These are phyloP conservation scores for Geothlypis trichas DNA, from an alignment of 2,113 vertebrate genomes.

Conservation along the genomic window DNA sequence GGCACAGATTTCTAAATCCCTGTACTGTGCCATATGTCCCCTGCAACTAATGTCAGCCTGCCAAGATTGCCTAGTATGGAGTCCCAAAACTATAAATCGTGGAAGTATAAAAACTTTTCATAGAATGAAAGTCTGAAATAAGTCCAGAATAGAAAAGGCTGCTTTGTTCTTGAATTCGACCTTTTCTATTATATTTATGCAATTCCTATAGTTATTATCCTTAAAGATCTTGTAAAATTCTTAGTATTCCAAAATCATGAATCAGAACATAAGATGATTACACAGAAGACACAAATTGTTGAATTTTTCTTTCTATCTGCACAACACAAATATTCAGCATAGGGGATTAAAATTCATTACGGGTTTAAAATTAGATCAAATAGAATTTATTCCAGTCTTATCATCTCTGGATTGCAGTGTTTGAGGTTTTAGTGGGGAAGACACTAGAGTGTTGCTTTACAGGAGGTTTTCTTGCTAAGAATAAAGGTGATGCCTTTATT, in stretches of 20 bases:
- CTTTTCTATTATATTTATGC: not conserved
- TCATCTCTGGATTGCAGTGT: not conserved
- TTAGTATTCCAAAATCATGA: not conserved
- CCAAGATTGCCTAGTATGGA: not conserved
- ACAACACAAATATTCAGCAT: not conserved
- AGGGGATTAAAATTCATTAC: not conserved
- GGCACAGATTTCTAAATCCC: not conserved
- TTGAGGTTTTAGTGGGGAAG: not conserved
- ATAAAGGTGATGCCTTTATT: not conserved
- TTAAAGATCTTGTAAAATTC: not conserved
- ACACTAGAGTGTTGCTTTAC: not conserved
- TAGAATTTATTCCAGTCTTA: not conserved
- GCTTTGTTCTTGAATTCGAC: not conserved
- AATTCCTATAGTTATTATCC: not conserved
- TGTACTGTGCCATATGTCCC: not conserved
- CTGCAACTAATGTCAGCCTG: not conserved
- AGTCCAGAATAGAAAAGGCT: not conserved
- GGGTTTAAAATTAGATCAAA: not conserved
- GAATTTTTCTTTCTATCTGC: not conserved
- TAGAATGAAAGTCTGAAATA: not conserved
- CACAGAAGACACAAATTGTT: not conserved
- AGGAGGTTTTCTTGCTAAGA: not conserved
- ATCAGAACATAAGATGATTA: not conserved
- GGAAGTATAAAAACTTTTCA: not conserved
- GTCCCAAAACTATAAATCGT: not conserved